Base-by-base conservation (phyloP, 2,113 vertebrate species). In the Clarias magur region DNA sequence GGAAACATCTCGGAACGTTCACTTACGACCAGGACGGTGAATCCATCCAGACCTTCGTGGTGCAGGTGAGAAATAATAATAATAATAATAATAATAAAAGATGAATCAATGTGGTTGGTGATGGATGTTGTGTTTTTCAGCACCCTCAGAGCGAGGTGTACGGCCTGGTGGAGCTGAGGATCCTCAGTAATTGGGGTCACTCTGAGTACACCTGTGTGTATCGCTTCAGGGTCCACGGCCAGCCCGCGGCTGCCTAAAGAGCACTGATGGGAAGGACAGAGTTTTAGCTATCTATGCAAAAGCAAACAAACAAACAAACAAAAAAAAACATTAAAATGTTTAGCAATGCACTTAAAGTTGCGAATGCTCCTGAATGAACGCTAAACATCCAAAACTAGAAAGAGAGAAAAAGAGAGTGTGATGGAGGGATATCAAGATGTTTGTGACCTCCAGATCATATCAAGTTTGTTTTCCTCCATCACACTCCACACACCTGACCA, bases 111-210 rank as follows among this genome's bases (percentile, higher is more conserved):
- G 4, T 70, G 17, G 59, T 60, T 59, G 15, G 48, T 48, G 48
- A 48, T 65, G 48, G 48, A 9, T 2, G 15, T 25, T 80, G 75
- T 68, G 27, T 83, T 82, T 80, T 54, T 23, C 38, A 90, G 91
- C 60, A 85, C 19, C 16, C 62, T 11, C 59, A 7, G 19, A 56
- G 2, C n/a, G 83, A 88, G 16, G 62, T 89, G 0, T 97, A 94
- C 85, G 92, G 93, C 86, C 91, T 96, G 89, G 94, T 96, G 73
- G 96, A 97, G 90, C 93, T 99, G 25, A 93, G 96, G 8, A 94
- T 99, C 79, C 94, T 98, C 89, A 96, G 94, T 76, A 99, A 99
- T 85, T 99, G 98, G 98, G 98, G 98, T 79, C 97, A 99, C 82
- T 94, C 96, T 0, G 96, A 99, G 21, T 99, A 99, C 80, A 99